Evolutionary conservation across 2,113 vertebrate genomes (phyloP).

Genomic region (Thomomys bottae): DNA sequence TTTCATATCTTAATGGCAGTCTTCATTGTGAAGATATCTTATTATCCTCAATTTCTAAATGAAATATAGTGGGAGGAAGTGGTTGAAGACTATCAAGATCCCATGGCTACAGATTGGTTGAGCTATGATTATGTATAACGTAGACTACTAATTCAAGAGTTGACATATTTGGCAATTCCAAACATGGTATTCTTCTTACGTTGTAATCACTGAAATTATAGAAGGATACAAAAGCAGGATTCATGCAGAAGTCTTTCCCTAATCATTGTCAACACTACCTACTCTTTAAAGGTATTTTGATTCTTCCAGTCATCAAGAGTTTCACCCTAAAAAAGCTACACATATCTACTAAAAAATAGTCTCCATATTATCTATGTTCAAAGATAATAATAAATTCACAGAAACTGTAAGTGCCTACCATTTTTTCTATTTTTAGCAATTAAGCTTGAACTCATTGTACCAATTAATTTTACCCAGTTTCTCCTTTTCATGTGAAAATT

Average conservation of each 20-base stretch:
- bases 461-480: conserved; percentile 9
- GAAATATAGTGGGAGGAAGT: neutral
- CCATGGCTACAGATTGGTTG: neutral
- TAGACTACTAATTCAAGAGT: neutral
- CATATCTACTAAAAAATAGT: neutral
- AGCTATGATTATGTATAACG: conserved; percentile 20
- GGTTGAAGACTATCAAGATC: neutral
- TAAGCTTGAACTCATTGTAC: neutral
- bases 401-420: neutral
- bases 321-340: neutral
- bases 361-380: neutral
- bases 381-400: neutral
- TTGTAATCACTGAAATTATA: neutral
- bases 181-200: neutral
- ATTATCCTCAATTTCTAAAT: neutral
- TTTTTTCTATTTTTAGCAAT: neutral
- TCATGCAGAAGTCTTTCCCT: neutral
- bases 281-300: conserved; percentile 15
- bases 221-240: neutral
- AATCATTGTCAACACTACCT: neutral
- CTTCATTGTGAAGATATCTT: neutral
- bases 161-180: neutral
- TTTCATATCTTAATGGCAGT: neutral
- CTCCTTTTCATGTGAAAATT: neutral
- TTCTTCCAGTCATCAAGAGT: neutral